Conservation (phyloP, 2,888 invertebrate genomes). For the Priocnemis perturbator region DNA sequence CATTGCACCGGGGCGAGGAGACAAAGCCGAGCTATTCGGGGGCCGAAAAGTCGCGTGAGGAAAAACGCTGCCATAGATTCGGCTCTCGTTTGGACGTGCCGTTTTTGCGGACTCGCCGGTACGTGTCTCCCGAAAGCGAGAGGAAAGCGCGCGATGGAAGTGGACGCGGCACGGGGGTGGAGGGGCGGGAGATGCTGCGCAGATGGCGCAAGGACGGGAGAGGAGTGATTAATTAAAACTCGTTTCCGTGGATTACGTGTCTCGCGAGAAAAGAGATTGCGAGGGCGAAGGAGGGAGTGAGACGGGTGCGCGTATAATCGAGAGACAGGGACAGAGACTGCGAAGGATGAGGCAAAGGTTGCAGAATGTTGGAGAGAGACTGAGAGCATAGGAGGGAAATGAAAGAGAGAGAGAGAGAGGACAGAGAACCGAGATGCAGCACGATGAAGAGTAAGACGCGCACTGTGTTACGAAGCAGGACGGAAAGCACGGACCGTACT, state of each 20-base stretch:
- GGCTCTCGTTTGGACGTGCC: constrained; percentile 39
- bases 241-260: constrained; percentile 37
- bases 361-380: constrained; percentile 7
- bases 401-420: neutral
- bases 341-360: constrained; percentile 12
- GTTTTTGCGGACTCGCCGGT: constrained; percentile 43
- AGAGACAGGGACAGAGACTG: constrained; percentile 6
- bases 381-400: neutral
- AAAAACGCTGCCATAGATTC: constrained; percentile 44
- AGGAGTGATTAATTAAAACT: constrained; percentile 51
- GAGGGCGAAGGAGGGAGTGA: neutral
- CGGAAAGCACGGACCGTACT: too few species aligned
- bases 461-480: too few species aligned
- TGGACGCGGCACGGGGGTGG: neutral
- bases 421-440: too few species aligned
- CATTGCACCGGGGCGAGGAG: constrained; percentile 18
- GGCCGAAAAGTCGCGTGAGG: constrained; percentile 19
- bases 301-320: neutral
- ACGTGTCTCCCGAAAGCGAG: constrained; percentile 27
- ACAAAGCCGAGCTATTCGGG: neutral
- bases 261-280: too few species aligned
- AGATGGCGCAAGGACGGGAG: constrained; percentile 42
- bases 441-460: too few species aligned
- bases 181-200: constrained; percentile 32
- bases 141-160: neutral